Percentiles rank a stretch among this genome's conserved stretches.
Evolutionary conservation across 1,140 invertebrate genomes (phyloP).

Genomic region (Cyphomyrmex costatus): DNA sequence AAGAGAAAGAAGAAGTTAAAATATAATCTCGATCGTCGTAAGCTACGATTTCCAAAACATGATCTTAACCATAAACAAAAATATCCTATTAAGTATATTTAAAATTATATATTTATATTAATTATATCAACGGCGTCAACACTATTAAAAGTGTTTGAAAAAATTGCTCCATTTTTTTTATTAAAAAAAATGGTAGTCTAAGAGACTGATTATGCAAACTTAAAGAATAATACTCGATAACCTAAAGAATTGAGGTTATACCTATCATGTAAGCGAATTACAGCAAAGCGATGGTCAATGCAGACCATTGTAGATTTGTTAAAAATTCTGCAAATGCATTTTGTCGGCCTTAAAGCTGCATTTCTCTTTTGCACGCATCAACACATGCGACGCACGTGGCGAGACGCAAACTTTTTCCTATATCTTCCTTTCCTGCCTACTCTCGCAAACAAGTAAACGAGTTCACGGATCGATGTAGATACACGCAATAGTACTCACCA

Average conservation of each 20-base stretch:
- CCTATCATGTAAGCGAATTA: neutral
- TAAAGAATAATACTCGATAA: neutral
- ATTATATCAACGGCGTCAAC: no score
- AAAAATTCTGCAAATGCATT: constrained; percentile 66
- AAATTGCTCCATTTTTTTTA: neutral
- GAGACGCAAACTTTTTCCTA: neutral
- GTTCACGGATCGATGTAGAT: constrained; percentile 61
- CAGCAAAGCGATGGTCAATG: constrained; percentile 26
- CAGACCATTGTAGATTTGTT: constrained; percentile 40
- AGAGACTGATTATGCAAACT: neutral
- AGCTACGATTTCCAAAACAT: neutral
- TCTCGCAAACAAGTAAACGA: neutral
- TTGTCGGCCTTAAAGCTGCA: constrained; percentile 66
- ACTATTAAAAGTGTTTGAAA: neutral
- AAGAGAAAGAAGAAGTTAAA: constrained; percentile 6
- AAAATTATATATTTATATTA: no score
- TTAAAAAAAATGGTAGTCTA: neutral
- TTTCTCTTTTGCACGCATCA: constrained; percentile 53
- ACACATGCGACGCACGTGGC: constrained; percentile 63
- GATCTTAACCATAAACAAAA: neutral
- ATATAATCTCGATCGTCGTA: constrained; percentile 27
- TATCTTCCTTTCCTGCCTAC: neutral
- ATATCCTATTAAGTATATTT: neutral
- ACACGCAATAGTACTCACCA: constrained; percentile 48
- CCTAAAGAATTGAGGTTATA: neutral